phyloP scores from a whole-genome alignment of 1,140 invertebrate species.

The Meloidogyne floridensis region DNA sequence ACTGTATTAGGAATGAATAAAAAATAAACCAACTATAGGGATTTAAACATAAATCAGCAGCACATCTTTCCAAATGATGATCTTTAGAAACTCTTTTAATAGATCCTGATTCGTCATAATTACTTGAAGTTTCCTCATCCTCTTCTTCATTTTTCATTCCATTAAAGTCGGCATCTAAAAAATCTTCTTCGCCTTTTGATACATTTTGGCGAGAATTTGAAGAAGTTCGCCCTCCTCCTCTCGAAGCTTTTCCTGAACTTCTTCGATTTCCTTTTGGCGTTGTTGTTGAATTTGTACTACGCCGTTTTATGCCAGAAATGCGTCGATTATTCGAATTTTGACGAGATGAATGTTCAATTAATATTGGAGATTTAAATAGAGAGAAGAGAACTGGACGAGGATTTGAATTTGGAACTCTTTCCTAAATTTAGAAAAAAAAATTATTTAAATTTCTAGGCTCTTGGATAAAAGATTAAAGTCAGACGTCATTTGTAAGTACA shows the following conservation, averaged over 20 bases:
- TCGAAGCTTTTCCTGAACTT: too few relatives aligned
- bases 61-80: slow-evolving; percentile 33
- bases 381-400: slow-evolving; percentile 34
- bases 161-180: background rate
- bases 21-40: slow-evolving; percentile 35
- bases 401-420: slow-evolving; percentile 23
- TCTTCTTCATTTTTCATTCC: background rate
- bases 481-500: too few relatives aligned
- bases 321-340: background rate
- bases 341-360: background rate
- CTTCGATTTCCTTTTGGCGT: background rate
- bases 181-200: background rate
- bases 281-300: slow-evolving; percentile 4
- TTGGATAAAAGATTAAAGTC: too few relatives aligned
- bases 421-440: slow-evolving; percentile 22
- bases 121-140: background rate
- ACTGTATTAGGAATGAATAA: too few relatives aligned
- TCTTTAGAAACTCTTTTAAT: background rate
- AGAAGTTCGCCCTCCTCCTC: background rate
- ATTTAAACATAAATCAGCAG: slow-evolving; percentile 35
- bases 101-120: too few relatives aligned
- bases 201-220: background rate
- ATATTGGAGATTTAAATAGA: background rate
- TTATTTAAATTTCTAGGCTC: too few relatives aligned
- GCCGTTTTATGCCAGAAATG: background rate